Conservation (phyloP, 2,797 vertebrate genomes). For the Mus spretus region DNA sequence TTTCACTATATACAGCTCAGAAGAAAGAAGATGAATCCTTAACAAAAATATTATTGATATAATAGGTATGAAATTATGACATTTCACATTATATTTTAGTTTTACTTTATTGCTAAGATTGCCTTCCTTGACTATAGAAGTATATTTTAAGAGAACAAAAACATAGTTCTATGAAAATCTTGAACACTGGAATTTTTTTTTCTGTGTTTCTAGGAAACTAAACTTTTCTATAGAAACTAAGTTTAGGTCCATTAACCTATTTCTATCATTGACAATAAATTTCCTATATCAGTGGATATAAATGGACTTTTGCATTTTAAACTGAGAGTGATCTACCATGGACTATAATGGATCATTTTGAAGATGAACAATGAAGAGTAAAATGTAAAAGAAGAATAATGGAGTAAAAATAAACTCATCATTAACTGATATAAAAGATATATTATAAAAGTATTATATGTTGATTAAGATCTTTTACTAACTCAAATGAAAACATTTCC, state of each 20-base stretch:
- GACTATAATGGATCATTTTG: slow-evolving; percentile 25
- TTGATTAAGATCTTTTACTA: background rate
- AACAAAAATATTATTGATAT: background rate
- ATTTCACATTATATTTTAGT: background rate
- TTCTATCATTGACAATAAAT: background rate
- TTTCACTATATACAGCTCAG: background rate
- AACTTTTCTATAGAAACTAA: background rate
- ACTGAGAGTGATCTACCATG: background rate
- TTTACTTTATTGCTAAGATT: background rate
- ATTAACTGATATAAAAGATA: background rate
- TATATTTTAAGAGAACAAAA: background rate
- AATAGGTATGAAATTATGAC: background rate
- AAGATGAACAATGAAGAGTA: background rate
- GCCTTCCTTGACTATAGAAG: background rate
- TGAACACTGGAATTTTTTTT: background rate
- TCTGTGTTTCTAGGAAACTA: background rate
- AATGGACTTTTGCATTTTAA: slow-evolving; percentile 29
- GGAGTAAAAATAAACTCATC: background rate
- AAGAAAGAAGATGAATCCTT: background rate
- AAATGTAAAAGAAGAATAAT: background rate
- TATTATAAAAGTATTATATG: background rate
- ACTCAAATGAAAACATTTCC: background rate
- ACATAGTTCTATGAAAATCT: background rate
- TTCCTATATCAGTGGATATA: background rate
- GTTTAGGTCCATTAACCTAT: background rate